phyloP scores from a whole-genome alignment of 2,113 vertebrate species.

The Prinia subflava region DNA sequence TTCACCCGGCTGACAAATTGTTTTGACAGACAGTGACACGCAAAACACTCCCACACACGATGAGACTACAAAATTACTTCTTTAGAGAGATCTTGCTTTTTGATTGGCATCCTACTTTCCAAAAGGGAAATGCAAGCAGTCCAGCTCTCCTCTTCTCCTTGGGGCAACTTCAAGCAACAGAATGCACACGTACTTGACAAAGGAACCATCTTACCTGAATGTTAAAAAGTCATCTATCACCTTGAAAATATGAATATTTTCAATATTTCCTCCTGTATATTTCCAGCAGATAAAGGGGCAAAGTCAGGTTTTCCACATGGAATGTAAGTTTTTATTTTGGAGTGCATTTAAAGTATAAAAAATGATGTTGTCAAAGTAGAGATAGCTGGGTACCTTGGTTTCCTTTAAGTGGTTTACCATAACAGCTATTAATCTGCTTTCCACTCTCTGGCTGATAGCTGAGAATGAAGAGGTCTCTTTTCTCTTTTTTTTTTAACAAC shows the following conservation, averaged over 20 bases:
- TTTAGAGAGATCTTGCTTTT: not conserved
- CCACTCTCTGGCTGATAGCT: not conserved
- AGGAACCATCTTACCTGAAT: not conserved
- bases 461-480: not conserved
- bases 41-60: not conserved
- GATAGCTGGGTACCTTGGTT: not conserved
- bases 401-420: not conserved
- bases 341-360: not conserved
- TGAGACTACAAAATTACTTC: conserved; percentile 18
- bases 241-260: not conserved
- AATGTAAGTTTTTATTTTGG: not conserved
- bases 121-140: not conserved
- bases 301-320: conserved; percentile 32
- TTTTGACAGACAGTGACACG: conserved; percentile 34
- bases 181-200: not conserved
- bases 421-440: not conserved
- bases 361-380: not conserved
- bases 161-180: not conserved
- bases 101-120: not conserved
- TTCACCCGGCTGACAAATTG: conserved; percentile 26
- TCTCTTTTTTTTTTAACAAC: not conserved
- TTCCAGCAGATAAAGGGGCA: not conserved
- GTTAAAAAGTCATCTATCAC: not conserved
- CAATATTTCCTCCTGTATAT: not conserved
- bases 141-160: not conserved